These are phyloP conservation scores for Rhinolophus ferrumequinum DNA, from an alignment of 2,113 vertebrate species.

Conservation along the genomic window DNA sequence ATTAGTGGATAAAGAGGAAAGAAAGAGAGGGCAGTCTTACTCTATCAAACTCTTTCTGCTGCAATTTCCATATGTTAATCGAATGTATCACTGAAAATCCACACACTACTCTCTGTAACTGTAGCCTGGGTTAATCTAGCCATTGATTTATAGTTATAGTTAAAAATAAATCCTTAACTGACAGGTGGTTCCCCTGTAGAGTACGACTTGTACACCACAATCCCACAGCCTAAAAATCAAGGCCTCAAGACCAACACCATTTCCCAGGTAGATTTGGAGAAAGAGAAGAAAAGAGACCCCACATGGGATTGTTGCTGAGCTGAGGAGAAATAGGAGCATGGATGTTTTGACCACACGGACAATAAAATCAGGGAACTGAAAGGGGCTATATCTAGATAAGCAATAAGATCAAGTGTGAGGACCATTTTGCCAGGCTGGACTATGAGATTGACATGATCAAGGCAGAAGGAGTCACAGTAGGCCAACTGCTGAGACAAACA, in stretches of 20 bases:
- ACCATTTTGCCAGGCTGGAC: not conserved
- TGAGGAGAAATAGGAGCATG: not conserved
- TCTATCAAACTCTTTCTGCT: not conserved
- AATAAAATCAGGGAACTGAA: not conserved
- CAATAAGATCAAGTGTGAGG: not conserved
- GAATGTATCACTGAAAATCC: constrained; percentile 44
- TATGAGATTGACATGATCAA: not conserved
- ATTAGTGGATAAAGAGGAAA: not conserved
- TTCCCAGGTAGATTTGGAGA: not conserved
- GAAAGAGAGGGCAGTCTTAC: not conserved
- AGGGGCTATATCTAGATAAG: not conserved
- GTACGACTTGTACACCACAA: not conserved
- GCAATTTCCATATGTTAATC: not conserved
- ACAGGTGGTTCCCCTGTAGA: not conserved
- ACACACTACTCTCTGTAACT: not conserved
- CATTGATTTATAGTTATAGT: constrained; percentile 62
- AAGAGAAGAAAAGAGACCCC: not conserved
- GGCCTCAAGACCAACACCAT: not conserved
- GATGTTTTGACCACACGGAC: not conserved
- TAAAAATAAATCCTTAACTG: constrained; percentile 21
- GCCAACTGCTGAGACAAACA: not conserved
- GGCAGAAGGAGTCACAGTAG: not conserved
- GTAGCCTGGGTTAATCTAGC: not conserved
- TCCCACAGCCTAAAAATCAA: not conserved
- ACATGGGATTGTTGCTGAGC: not conserved